phyloP scores from a whole-genome alignment of 1,140 invertebrate genomes.

The Drosophila novamexicana region DNA sequence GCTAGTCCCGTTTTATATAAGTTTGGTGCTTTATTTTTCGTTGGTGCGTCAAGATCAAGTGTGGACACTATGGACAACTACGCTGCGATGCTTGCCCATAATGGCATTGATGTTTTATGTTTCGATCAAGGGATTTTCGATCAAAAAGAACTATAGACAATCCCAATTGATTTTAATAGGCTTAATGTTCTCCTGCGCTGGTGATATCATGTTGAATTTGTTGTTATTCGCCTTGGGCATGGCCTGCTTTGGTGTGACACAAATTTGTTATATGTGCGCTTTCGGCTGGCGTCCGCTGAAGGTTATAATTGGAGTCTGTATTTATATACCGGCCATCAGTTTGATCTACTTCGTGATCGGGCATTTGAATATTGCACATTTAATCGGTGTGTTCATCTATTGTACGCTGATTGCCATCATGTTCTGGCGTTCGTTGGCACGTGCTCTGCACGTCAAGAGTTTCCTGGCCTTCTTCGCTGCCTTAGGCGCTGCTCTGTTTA shows the following conservation, averaged over 20 bases:
- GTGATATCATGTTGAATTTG: slow-evolving; percentile 91
- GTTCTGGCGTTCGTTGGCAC: slow-evolving; percentile 92
- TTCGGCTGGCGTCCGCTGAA: slow-evolving; percentile 93
- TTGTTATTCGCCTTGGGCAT: slow-evolving; percentile 90
- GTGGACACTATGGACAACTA: slow-evolving; percentile 86
- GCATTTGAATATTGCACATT: slow-evolving; percentile 86
- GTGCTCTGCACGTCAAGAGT: slow-evolving; percentile 85
- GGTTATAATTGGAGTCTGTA: slow-evolving; percentile 85
- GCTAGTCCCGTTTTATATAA: slow-evolving; percentile 94
- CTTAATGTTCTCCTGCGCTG: slow-evolving; percentile 92
- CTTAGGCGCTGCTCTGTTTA: slow-evolving; percentile 89
- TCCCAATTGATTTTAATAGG: slow-evolving; percentile 90
- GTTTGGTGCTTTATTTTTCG: slow-evolving; percentile 94
- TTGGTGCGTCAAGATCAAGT: slow-evolving; percentile 86
- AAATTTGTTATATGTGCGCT: slow-evolving; percentile 93
- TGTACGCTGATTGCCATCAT: slow-evolving; percentile 91
- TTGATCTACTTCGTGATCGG: slow-evolving; percentile 85
- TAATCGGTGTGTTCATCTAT: slow-evolving; percentile 89
- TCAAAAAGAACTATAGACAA: slow-evolving; percentile 89
- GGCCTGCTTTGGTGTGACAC: slow-evolving; percentile 92
- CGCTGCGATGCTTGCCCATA: slow-evolving; percentile 94
- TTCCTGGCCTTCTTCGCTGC: slow-evolving; percentile 87
- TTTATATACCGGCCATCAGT: slow-evolving; percentile 85
- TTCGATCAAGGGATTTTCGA: slow-evolving; percentile 90
- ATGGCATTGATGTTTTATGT: slow-evolving; percentile 93